phyloP scores from a whole-genome alignment of 2,888 invertebrate species.

The Ferdinandea cuprea region DNA sequence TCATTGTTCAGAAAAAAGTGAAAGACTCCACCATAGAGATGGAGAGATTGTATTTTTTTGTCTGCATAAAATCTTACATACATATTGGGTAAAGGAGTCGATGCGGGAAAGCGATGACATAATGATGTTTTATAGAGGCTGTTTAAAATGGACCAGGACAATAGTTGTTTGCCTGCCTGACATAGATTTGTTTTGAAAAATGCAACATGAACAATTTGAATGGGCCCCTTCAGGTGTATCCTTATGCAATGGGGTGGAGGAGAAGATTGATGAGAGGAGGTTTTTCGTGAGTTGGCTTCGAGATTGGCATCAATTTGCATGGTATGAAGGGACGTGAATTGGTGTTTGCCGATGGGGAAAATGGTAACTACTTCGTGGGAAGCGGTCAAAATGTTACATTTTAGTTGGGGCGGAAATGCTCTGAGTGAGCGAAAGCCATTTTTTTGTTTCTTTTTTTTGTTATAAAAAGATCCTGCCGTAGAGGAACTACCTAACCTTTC shows the following conservation, averaged over 20 bases:
- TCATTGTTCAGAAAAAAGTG: slow-evolving; percentile 64
- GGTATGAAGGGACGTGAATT: no score
- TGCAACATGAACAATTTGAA: not conserved
- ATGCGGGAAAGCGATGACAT: slow-evolving; percentile 38
- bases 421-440: no score
- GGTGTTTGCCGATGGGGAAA: no score
- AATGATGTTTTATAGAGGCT: slow-evolving; percentile 24
- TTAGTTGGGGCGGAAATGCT: no score
- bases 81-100: slow-evolving; percentile 35
- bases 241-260: not conserved
- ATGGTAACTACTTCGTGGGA: no score
- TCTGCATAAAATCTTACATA: not conserved
- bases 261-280: no score
- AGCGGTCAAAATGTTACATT: no score
- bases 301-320: no score
- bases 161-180: not conserved
- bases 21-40: slow-evolving; percentile 31
- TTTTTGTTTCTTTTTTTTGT: no score
- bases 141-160: not conserved
- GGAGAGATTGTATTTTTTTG: slow-evolving; percentile 7
- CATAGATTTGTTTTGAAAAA: not conserved
- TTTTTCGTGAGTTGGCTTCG: no score
- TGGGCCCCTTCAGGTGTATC: not conserved
- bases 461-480: no score
- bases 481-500: no score